Evolutionary conservation across 2,888 invertebrate genomes (phyloP).

Genomic region (Cephus spinipes): DNA sequence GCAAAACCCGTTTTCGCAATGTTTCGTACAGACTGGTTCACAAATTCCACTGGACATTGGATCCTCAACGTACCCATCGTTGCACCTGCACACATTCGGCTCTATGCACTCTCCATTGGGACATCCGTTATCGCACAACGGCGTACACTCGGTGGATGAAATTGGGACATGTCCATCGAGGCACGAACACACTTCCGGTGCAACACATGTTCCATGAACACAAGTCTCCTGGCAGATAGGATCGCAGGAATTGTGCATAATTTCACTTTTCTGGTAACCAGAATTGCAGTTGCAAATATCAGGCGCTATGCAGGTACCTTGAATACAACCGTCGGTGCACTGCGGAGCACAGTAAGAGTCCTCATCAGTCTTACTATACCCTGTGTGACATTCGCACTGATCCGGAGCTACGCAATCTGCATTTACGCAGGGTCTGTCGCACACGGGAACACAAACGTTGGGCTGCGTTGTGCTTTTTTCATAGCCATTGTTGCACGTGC

Average conservation of each 20-base stretch:
- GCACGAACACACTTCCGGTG: too few species aligned
- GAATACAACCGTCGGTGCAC: conserved; percentile 46
- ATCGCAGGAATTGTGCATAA: too few species aligned
- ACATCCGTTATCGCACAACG: conserved; percentile 49
- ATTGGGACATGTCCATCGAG: too few species aligned
- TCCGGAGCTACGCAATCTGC: conserved; percentile 46
- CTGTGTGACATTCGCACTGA: conserved; percentile 43
- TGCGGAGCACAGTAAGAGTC: conserved; percentile 40
- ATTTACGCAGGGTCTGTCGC: conserved; percentile 54
- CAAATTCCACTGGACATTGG: conserved; percentile 58
- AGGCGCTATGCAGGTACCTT: conserved; percentile 42
- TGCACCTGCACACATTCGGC: conserved; percentile 53
- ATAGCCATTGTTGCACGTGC: conserved; percentile 55
- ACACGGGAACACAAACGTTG: conserved; percentile 57
- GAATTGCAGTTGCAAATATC: conserved; percentile 34
- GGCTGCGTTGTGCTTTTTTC: neutral
- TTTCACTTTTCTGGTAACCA: too few species aligned
- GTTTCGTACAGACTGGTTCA: conserved; percentile 60
- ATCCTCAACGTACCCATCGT: conserved; percentile 46
- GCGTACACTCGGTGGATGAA: conserved; percentile 36
- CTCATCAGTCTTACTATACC: conserved; percentile 27
- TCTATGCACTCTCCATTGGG: conserved; percentile 37
- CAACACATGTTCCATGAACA: too few species aligned
- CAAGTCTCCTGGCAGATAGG: too few species aligned
- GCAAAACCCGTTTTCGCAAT: conserved; percentile 67